Conservation (phyloP, 2,797 vertebrate genomes). For the Lophotriccus pileatus region DNA sequence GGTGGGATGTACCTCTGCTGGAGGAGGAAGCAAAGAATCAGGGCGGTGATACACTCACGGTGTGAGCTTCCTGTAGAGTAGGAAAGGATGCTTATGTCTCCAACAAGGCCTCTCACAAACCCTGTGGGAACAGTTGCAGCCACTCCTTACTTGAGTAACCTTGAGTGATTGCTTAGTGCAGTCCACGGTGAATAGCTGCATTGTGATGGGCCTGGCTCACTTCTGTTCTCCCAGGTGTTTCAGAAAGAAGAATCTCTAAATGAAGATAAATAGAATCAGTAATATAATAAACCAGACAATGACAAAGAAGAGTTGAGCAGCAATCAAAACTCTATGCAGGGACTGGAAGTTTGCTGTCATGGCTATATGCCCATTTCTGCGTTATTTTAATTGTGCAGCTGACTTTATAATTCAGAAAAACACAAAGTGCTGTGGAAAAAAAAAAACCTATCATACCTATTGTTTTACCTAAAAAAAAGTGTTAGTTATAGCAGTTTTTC, state of each 20-base stretch:
- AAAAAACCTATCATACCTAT: accelerated
- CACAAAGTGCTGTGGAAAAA: not conserved
- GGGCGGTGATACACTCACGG: accelerated
- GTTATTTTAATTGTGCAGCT: not conserved
- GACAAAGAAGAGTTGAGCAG: not conserved
- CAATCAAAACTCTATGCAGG: not conserved
- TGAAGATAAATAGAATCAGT: not conserved
- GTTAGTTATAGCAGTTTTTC: not conserved
- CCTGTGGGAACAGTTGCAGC: not conserved
- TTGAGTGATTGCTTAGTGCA: not conserved
- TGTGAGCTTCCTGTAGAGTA: not conserved
- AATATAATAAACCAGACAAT: not conserved
- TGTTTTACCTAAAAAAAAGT: not conserved
- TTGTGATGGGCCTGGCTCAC: not conserved
- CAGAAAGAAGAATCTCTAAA: not conserved
- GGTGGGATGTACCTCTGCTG: not conserved
- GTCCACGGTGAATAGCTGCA: not conserved
- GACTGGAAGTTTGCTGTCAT: not conserved
- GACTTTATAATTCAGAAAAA: not conserved
- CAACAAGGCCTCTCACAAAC: not conserved
- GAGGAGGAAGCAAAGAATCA: not conserved
- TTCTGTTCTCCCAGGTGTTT: not conserved
- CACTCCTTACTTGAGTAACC: not conserved
- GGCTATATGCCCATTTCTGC: not conserved
- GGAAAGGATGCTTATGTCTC: not conserved